Evolutionary conservation across 1,140 invertebrate genomes (phyloP).

Genomic region (Oedothorax gibbosus): DNA sequence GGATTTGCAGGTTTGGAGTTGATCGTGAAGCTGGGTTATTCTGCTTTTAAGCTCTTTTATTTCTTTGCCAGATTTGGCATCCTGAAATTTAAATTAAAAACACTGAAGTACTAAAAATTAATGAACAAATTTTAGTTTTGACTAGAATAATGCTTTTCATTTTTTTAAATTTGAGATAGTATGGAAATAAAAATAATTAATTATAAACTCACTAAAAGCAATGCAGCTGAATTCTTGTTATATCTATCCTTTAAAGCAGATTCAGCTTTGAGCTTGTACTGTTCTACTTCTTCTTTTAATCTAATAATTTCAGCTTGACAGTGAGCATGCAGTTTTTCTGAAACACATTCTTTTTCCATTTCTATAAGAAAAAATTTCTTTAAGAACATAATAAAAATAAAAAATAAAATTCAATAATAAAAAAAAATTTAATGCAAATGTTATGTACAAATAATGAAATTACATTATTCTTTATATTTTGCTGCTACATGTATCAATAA

Average conservation of each 20-base stretch:
- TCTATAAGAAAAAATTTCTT: not conserved
- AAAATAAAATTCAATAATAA: not conserved
- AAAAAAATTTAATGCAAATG: not conserved
- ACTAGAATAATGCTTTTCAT: not conserved
- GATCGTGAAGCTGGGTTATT: constrained; percentile 67
- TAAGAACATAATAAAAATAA: not conserved
- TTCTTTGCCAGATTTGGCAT: constrained; percentile 62
- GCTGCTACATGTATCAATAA: not conserved
- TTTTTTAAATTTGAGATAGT: constrained; percentile 1
- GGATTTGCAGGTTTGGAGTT: constrained; percentile 61
- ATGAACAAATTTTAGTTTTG: not conserved
- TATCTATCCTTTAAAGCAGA: constrained; percentile 62
- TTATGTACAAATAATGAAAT: not conserved
- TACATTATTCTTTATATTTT: not conserved
- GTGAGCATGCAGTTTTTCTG: constrained; percentile 54
- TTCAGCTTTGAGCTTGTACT: constrained; percentile 69
- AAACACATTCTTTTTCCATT: constrained; percentile 7
- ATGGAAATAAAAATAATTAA: not conserved
- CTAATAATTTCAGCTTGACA: constrained; percentile 68
- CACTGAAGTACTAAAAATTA: no score
- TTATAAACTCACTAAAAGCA: constrained; percentile 37
- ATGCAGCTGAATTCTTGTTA: constrained; percentile 38
- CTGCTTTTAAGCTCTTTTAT: constrained; percentile 68
- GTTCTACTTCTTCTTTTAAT: constrained; percentile 70
- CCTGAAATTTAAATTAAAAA: constrained; percentile 17